Conservation (phyloP, 2,797 vertebrate species). For the Tauraco hartlaubi region DNA sequence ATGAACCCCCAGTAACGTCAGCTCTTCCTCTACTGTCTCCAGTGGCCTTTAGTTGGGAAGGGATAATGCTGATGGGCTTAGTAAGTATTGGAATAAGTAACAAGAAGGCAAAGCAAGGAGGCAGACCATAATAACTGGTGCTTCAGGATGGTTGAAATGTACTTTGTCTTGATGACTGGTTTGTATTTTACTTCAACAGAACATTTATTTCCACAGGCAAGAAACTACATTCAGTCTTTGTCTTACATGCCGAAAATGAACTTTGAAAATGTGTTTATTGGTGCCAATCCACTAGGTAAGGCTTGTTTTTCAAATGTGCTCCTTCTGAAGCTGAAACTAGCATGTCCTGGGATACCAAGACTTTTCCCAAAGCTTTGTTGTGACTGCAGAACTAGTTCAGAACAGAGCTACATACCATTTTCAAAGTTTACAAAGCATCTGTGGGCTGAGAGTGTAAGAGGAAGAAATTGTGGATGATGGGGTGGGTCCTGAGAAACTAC, state of each 20-base stretch:
- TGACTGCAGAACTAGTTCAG: not conserved
- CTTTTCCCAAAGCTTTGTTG: not conserved
- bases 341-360: not conserved
- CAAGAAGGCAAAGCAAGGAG: not conserved
- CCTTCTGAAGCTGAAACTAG: not conserved
- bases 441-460: not conserved
- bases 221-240: slow-evolving; percentile 97
- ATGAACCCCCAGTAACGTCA: not conserved
- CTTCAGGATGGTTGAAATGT: not conserved
- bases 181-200: slow-evolving; percentile 1
- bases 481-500: not conserved
- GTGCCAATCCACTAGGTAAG: slow-evolving; percentile 96
- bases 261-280: slow-evolving; percentile 97
- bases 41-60: not conserved
- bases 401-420: fast-evolving
- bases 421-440: fast-evolving
- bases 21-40: not conserved
- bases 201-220: slow-evolving; percentile 86
- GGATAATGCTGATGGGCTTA: not conserved
- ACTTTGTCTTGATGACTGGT: not conserved
- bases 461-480: not conserved
- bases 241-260: slow-evolving; percentile 97
- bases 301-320: not conserved
- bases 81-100: not conserved
- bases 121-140: not conserved